Conservation (phyloP, 2,113 vertebrate species). For the Etheostoma cragini region DNA sequence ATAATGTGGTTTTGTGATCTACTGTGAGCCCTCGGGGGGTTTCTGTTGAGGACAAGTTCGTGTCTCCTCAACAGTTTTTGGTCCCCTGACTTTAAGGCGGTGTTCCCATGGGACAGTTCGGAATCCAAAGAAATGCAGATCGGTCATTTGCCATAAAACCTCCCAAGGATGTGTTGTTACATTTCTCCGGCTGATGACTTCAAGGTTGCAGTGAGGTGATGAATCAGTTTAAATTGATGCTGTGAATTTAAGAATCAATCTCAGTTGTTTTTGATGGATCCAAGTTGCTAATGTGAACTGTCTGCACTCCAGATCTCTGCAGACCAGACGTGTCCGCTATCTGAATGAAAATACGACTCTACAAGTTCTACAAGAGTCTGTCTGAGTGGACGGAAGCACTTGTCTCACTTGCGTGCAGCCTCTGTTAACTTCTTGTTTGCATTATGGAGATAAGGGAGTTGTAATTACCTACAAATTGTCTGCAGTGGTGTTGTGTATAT, state of each 20-base stretch:
- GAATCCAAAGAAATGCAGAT: not conserved
- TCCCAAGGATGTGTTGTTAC: no score
- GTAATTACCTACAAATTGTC: not conserved
- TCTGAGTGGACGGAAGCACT: not conserved
- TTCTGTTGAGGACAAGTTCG: conserved; percentile 1
- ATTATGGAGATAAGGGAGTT: not conserved
- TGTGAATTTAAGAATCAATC: not conserved
- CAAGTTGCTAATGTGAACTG: conserved; percentile 12
- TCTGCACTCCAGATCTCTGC: not conserved
- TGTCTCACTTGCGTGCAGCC: not conserved
- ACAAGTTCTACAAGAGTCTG: not conserved
- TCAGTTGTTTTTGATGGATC: conserved; percentile 15
- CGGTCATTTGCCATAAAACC: not conserved
- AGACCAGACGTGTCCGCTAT: conserved; percentile 11
- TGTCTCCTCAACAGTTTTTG: conserved; percentile 2
- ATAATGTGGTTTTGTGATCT: conserved; percentile 50
- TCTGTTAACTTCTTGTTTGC: not conserved
- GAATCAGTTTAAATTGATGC: no score
- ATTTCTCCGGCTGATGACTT: not conserved
- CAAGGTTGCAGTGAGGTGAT: not conserved
- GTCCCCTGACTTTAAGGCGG: not conserved
- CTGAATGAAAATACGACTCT: conserved; percentile 18
- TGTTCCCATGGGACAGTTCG: not conserved
- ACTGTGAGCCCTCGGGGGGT: not conserved
- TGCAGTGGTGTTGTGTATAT: not conserved